These are phyloP conservation scores for Auanema sp. DNA, from an alignment of 2,888 invertebrate genomes.

Conservation along the genomic window DNA sequence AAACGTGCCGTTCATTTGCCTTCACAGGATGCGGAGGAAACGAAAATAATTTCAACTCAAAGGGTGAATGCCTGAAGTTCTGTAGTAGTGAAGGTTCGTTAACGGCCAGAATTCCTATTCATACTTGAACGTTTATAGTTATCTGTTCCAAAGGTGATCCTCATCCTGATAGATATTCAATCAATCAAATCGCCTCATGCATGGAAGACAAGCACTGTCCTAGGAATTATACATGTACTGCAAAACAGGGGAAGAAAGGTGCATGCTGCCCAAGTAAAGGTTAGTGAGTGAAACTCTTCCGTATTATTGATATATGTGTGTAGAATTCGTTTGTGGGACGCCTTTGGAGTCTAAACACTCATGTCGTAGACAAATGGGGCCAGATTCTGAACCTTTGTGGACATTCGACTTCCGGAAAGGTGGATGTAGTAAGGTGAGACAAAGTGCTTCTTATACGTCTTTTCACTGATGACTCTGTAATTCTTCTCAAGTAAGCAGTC, in stretches of 20 bases:
- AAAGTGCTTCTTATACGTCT: too few species aligned
- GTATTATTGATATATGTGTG: background rate
- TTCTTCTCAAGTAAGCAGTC: too few species aligned
- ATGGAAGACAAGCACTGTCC: constrained; percentile 45
- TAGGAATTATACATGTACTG: constrained; percentile 46
- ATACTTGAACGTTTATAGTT: constrained; percentile 24
- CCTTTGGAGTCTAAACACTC: constrained; percentile 32
- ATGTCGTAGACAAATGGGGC: constrained; percentile 28
- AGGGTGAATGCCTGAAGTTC: constrained; percentile 49
- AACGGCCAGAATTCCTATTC: background rate
- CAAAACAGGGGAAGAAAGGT: constrained; percentile 28
- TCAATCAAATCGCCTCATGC: constrained; percentile 44
- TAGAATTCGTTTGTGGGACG: constrained; percentile 45
- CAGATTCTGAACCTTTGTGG: constrained; percentile 19
- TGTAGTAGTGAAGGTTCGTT: constrained; percentile 43
- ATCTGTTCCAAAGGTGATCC: constrained; percentile 49
- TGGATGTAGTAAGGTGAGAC: constrained; percentile 27
- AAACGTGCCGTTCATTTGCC: constrained; percentile 36
- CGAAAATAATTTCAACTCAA: constrained; percentile 44
- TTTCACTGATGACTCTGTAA: too few species aligned
- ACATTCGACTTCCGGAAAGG: constrained; percentile 45
- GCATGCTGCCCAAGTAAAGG: constrained; percentile 52
- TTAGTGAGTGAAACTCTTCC: constrained; percentile 4
- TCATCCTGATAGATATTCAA: constrained; percentile 46
- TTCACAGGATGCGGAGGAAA: constrained; percentile 41